Percentiles rank a stretch among this genome's conserved stretches.
Evolutionary conservation across 2,113 vertebrate species (phyloP).

Genomic region (Mormyrus iriodes): DNA sequence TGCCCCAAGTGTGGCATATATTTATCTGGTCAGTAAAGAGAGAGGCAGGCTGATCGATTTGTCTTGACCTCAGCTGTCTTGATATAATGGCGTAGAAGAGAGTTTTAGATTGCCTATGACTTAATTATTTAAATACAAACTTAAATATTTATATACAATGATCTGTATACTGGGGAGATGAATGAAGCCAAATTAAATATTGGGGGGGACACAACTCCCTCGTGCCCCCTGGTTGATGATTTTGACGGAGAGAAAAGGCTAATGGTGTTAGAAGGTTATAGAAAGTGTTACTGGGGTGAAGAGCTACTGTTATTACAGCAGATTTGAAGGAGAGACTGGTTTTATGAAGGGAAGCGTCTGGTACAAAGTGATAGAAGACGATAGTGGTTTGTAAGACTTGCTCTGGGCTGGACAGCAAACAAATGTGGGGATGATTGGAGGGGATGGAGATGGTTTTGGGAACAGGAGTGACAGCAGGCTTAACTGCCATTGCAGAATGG

Average conservation of each 20-base stretch:
- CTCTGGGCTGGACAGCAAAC: not conserved
- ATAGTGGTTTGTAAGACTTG: not conserved
- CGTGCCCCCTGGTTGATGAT: not conserved
- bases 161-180: not conserved
- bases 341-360: not conserved
- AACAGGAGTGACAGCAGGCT: not conserved
- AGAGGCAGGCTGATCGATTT: not conserved
- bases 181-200: not conserved
- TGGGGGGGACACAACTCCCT: not conserved
- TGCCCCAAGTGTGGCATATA: slow-evolving; percentile 30
- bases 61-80: not conserved
- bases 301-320: not conserved
- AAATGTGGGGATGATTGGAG: not conserved
- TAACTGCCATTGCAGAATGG: not conserved
- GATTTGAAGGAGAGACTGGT: not conserved
- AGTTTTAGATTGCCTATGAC: not conserved
- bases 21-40: not conserved
- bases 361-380: not conserved
- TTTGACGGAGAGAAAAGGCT: not conserved
- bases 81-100: not conserved
- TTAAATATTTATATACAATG: not conserved
- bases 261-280: not conserved
- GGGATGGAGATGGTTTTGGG: not conserved
- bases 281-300: not conserved
- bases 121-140: not conserved